These are phyloP conservation scores for Troilus luridus DNA, from an alignment of 2,888 invertebrate genomes.

Conservation along the genomic window DNA sequence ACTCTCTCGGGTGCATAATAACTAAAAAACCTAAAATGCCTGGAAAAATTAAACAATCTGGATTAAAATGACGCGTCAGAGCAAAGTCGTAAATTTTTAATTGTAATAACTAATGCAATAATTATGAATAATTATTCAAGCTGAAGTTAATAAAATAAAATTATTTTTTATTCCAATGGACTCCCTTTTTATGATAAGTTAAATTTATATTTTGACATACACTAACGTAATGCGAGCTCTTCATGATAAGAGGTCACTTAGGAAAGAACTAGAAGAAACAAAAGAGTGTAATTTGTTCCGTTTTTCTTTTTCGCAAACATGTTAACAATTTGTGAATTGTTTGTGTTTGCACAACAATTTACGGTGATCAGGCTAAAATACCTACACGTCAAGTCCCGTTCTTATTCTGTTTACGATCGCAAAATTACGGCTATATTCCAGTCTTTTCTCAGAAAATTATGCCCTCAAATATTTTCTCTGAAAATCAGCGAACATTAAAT, in stretches of 20 bases:
- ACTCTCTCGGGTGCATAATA: too few relatives aligned
- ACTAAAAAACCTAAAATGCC: too few relatives aligned
- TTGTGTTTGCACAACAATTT: slow-evolving; percentile 4
- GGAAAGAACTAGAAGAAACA: background rate
- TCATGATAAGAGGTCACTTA: background rate
- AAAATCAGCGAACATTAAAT: background rate
- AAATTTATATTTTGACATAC: background rate
- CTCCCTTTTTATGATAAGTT: too few relatives aligned
- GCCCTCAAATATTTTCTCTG: background rate
- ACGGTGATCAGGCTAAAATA: background rate
- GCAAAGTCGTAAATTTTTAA: too few relatives aligned
- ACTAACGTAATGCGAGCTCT: background rate
- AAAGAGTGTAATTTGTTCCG: slow-evolving; percentile 1
- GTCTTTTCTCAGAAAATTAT: background rate
- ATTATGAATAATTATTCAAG: too few relatives aligned
- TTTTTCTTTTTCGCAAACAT: background rate
- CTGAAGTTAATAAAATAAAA: too few relatives aligned
- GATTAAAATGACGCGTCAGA: too few relatives aligned
- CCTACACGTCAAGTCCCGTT: background rate
- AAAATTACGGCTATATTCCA: background rate
- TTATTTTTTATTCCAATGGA: too few relatives aligned
- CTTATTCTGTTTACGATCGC: background rate
- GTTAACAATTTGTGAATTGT: background rate
- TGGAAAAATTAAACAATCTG: too few relatives aligned
- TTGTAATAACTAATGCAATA: too few relatives aligned